Evolutionary conservation across 2,797 vertebrate genomes (phyloP).

Genomic region (Anguilla obscura): DNA sequence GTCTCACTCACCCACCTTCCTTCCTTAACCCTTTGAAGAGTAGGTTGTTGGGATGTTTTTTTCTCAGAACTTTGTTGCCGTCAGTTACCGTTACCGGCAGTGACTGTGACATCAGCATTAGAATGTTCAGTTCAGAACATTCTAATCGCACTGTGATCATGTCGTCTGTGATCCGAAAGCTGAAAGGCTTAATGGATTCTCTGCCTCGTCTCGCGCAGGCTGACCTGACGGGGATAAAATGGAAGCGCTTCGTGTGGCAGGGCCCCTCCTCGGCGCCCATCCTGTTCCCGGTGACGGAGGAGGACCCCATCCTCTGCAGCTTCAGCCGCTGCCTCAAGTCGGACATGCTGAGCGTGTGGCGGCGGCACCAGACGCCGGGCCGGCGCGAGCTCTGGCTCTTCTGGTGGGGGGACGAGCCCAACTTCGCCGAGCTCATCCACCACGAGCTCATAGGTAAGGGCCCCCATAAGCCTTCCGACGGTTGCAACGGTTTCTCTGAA

Average conservation of each 20-base stretch:
- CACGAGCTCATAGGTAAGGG: conserved; percentile 87
- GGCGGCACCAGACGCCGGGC: conserved; percentile 90
- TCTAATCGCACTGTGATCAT: neutral
- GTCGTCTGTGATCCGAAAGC: no score
- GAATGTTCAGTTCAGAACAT: no score
- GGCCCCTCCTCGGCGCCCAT: conserved; percentile 95
- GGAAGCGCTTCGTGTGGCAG: conserved; percentile 97
- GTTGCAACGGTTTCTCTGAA: no score
- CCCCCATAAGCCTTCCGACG: neutral
- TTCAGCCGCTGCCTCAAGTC: conserved; percentile 97
- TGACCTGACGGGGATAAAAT: conserved; percentile 98
- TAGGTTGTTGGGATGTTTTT: no score
- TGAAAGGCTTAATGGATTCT: conserved; percentile 3
- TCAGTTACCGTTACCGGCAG: no score
- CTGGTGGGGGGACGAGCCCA: conserved; percentile 98
- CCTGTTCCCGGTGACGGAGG: conserved; percentile 95
- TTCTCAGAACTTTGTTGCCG: no score
- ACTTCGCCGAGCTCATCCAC: conserved; percentile 93
- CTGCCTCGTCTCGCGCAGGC: conserved; percentile 72
- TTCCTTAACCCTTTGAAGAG: no score
- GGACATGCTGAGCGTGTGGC: conserved; percentile 94
- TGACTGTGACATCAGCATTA: no score
- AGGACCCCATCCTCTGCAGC: conserved; percentile 98
- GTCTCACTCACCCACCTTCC: no score
- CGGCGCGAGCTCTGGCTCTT: conserved; percentile 97